phyloP scores from a whole-genome alignment of 2,888 invertebrate species.

The Sminthurinus aureus region DNA sequence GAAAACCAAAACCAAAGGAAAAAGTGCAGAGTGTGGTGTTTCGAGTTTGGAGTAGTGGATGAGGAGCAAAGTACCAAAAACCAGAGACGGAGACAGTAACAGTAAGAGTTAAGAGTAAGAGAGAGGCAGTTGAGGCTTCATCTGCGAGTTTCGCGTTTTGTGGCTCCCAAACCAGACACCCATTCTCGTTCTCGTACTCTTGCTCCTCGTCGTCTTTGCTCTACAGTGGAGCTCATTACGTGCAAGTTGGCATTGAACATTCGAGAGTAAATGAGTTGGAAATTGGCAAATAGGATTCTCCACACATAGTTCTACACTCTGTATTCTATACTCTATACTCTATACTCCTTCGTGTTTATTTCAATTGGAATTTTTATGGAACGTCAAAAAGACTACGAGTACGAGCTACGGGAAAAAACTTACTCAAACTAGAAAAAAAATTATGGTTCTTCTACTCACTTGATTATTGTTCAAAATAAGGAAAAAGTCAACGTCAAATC shows the following conservation, averaged over 20 bases:
- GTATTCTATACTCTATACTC: background rate
- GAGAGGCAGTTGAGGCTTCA: slow-evolving; percentile 11
- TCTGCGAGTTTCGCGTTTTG: background rate
- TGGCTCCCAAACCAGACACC: background rate
- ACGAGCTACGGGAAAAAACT: no score
- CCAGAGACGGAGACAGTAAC: no score
- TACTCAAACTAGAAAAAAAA: no score
- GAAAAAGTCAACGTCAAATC: no score
- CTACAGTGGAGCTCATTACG: background rate
- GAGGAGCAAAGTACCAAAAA: background rate
- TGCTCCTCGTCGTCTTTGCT: background rate
- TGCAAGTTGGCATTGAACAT: slow-evolving; percentile 18
- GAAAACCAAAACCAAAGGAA: no score
- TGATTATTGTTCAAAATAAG: no score
- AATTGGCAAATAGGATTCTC: slow-evolving; percentile 20
- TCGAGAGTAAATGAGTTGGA: slow-evolving; percentile 10
- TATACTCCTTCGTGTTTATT: background rate
- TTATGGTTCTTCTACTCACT: no score
- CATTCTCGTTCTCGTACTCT: background rate
- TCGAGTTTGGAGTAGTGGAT: background rate
- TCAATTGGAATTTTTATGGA: background rate
- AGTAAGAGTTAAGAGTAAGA: background rate
- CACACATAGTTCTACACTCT: background rate
- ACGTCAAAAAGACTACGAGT: no score
- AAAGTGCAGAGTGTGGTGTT: no score